These are phyloP conservation scores for Diadumene lineata DNA, from an alignment of 92 coral and sea anemone genomes.

Conservation along the genomic window DNA sequence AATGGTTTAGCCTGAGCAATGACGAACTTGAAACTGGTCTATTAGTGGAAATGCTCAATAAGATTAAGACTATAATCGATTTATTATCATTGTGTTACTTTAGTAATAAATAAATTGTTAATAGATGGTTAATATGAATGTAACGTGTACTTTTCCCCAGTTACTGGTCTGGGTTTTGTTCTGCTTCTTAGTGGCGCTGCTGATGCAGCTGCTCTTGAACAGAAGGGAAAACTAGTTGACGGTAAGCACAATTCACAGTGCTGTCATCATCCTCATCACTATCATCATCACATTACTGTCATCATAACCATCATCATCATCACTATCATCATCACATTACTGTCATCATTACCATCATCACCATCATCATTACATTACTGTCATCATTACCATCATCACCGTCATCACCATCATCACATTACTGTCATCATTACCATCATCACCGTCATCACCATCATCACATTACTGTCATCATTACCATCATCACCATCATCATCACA, in stretches of 20 bases:
- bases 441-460: neutral
- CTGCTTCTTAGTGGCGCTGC: conserved; percentile 75
- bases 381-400: neutral
- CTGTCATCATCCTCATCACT: neutral
- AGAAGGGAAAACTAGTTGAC: conserved; percentile 70
- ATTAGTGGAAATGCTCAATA: no score
- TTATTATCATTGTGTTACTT: no score
- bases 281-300: neutral
- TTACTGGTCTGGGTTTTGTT: conserved; percentile 71
- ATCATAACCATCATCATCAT: neutral
- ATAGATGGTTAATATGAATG: neutral
- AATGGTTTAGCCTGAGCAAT: no score
- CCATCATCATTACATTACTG: neutral
- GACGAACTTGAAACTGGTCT: no score
- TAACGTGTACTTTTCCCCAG: conserved; percentile 31
- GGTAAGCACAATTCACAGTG: conserved; percentile 46
- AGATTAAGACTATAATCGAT: no score
- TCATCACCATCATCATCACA: neutral
- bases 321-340: neutral
- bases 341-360: neutral
- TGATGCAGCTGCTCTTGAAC: conserved; percentile 45
- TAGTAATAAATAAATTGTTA: no score
- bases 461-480: neutral
- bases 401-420: neutral
- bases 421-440: neutral